Percentiles rank a stretch among this genome's conserved stretches.
Evolutionary conservation across 1,140 invertebrate genomes (phyloP).

Genomic region (Temnothorax longispinosus): DNA sequence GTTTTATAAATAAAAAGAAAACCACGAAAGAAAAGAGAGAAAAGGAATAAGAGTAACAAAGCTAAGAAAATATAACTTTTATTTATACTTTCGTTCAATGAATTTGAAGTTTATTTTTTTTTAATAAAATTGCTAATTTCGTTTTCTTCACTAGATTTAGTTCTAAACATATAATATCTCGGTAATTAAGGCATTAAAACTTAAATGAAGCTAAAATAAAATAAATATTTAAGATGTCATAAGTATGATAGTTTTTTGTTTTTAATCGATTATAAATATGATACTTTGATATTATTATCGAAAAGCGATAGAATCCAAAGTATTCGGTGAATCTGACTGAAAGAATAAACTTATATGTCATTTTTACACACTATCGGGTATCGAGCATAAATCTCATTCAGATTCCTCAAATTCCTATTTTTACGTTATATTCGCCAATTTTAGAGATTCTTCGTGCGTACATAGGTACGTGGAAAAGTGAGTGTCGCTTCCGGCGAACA

Average conservation of each 20-base stretch:
- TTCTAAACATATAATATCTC: background rate
- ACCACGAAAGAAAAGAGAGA: background rate
- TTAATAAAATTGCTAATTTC: background rate
- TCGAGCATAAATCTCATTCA: background rate
- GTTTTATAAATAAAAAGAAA: slow-evolving; percentile 12
- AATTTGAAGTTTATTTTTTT: background rate
- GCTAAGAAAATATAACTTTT: background rate
- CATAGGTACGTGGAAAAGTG: slow-evolving; percentile 40
- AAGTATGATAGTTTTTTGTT: background rate
- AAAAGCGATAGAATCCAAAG: background rate
- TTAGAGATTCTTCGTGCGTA: slow-evolving; percentile 57
- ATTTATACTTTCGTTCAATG: background rate
- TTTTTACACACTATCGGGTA: background rate
- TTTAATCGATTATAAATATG: background rate
- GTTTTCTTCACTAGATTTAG: background rate
- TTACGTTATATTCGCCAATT: slow-evolving; percentile 25
- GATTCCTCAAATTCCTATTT: background rate
- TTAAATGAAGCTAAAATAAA: background rate
- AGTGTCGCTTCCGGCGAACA: slow-evolving; percentile 64
- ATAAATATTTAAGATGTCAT: background rate
- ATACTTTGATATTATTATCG: background rate
- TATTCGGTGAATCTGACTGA: background rate
- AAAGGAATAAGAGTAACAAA: background rate
- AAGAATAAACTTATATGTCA: background rate
- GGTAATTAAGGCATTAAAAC: background rate